Percentiles rank a stretch among this genome's conserved stretches.
Conservation (phyloP, 30 jellyfish, hydroid and myxozoan genomes). For the Mastigias papua region DNA sequence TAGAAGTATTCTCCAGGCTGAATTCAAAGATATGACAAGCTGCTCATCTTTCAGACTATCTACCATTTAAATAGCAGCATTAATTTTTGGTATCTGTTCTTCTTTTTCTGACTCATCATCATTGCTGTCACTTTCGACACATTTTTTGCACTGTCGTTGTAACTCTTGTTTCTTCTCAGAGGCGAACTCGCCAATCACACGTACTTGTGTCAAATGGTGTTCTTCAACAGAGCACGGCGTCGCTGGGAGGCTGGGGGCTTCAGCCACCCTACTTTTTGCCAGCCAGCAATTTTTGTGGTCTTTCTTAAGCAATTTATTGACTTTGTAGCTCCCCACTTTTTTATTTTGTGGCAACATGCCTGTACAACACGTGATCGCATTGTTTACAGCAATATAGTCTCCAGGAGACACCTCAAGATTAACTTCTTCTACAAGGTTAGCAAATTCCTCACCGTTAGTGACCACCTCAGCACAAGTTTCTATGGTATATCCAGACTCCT, state of each 20-base stretch:
- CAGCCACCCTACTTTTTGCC: no score
- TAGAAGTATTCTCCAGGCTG: neutral
- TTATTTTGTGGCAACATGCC: no score
- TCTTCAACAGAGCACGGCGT: no score
- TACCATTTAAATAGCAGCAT: neutral
- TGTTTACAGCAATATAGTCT: neutral
- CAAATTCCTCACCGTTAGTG: neutral
- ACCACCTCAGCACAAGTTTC: neutral
- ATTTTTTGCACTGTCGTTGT: neutral
- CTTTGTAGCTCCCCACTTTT: no score
- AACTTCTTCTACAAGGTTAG: neutral
- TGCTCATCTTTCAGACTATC: neutral
- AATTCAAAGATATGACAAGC: neutral
- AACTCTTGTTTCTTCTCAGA: neutral
- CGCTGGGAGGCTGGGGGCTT: no score
- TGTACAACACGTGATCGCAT: neutral
- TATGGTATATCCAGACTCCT: neutral
- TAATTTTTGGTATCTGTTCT: neutral
- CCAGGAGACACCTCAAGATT: neutral
- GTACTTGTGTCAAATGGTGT: neutral
- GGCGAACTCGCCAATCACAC: neutral
- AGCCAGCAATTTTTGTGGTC: no score
- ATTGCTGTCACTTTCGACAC: neutral
- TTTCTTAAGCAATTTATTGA: no score
- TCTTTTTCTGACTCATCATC: neutral